Evolutionary conservation across 2,797 vertebrate species (phyloP).

Genomic region (Amblyraja radiata): DNA sequence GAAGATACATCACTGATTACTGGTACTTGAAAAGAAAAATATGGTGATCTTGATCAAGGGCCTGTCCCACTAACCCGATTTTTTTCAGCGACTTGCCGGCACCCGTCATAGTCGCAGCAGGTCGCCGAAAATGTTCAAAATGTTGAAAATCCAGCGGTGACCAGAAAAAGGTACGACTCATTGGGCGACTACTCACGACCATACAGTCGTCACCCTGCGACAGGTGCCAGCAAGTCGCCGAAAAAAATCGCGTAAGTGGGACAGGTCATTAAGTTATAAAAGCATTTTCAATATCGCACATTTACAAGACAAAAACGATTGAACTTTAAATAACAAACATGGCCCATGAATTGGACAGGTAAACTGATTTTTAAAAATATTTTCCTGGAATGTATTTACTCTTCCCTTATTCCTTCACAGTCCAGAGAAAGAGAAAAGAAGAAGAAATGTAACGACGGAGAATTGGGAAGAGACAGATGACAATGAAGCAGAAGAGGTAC

Average conservation of each 20-base stretch:
- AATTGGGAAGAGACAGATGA: conserved; percentile 76
- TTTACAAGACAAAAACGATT: not conserved
- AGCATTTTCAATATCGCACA: not conserved
- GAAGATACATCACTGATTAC: not conserved
- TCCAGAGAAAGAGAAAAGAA: conserved; percentile 84
- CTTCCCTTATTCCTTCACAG: conserved; percentile 50
- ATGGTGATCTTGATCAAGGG: not conserved
- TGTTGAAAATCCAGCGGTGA: too few species aligned
- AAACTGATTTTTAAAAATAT: not conserved
- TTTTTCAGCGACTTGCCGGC: too few species aligned
- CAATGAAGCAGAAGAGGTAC: conserved; percentile 74
- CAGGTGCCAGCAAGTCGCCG: too few species aligned
- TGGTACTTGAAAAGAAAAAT: not conserved
- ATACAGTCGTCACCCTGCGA: too few species aligned
- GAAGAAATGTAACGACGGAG: conserved; percentile 71
- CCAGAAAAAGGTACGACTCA: too few species aligned
- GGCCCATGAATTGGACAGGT: not conserved
- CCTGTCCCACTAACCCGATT: too few species aligned
- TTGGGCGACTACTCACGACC: too few species aligned
- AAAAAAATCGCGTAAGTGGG: too few species aligned
- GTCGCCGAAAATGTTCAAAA: too few species aligned
- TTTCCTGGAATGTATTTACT: not conserved
- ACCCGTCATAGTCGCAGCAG: too few species aligned
- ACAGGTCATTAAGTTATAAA: not conserved
- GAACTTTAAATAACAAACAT: not conserved